phyloP scores from a whole-genome alignment of 2,797 vertebrate genomes.

The Helicolenus hilgendorfi region DNA sequence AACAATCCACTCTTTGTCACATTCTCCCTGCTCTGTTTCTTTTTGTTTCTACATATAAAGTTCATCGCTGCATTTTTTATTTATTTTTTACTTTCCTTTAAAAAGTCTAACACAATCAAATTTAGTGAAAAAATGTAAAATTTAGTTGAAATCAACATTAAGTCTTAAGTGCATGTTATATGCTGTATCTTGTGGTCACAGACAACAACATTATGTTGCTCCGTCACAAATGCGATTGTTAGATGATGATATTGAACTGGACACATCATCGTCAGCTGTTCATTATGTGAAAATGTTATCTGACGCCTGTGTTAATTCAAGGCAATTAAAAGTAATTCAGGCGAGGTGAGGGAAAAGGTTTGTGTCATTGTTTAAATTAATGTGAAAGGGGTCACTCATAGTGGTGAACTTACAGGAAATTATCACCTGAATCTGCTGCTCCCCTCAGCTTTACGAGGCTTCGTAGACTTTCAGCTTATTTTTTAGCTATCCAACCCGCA shows the following conservation, averaged over 20 bases:
- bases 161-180: not conserved
- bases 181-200: not conserved
- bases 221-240: not conserved
- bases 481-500: not conserved
- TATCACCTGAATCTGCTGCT: not conserved
- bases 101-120: not conserved
- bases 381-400: not conserved
- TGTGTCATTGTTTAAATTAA: not conserved
- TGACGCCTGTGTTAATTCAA: not conserved
- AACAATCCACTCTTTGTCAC: conserved; percentile 21
- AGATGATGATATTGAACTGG: not conserved
- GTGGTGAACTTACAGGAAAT: not conserved
- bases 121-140: not conserved
- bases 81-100: not conserved
- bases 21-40: not conserved
- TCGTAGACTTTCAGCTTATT: not conserved
- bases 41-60: conserved; percentile 2
- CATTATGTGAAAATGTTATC: not conserved
- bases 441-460: not conserved
- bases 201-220: not conserved
- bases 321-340: not conserved
- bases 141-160: not conserved
- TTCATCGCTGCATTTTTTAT: conserved; percentile 78
- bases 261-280: not conserved
- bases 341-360: not conserved